These are phyloP conservation scores for Sitobion miscanthi DNA, from an alignment of 1,140 invertebrate species.

Conservation along the genomic window DNA sequence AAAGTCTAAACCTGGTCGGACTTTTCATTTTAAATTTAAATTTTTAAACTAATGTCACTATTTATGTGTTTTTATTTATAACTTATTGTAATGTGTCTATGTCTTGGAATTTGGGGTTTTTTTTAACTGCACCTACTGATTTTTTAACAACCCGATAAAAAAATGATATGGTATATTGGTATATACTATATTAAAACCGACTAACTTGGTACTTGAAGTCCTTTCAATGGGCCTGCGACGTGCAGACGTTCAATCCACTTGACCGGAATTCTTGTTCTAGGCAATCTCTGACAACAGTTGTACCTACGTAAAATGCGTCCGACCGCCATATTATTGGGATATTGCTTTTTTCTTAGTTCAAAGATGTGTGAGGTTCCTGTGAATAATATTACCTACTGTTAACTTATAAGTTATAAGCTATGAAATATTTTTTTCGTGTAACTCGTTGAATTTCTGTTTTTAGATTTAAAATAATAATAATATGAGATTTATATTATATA, in stretches of 20 bases:
- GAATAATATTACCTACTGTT: neutral
- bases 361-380: neutral
- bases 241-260: neutral
- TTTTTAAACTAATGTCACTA: neutral
- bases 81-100: neutral
- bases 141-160: neutral
- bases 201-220: neutral
- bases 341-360: neutral
- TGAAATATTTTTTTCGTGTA: neutral
- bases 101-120: neutral
- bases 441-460: neutral
- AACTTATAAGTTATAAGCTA: neutral
- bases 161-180: neutral
- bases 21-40: neutral
- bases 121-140: neutral
- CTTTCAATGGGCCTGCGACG: neutral
- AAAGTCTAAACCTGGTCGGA: neutral
- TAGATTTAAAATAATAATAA: neutral
- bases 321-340: neutral
- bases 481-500: neutral
- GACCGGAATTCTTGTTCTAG: neutral
- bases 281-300: neutral
- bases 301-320: neutral
- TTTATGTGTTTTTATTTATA: neutral
- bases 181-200: neutral